Base-by-base conservation (phyloP, 1,140 invertebrate genomes). In the Archivesica marissinica region DNA sequence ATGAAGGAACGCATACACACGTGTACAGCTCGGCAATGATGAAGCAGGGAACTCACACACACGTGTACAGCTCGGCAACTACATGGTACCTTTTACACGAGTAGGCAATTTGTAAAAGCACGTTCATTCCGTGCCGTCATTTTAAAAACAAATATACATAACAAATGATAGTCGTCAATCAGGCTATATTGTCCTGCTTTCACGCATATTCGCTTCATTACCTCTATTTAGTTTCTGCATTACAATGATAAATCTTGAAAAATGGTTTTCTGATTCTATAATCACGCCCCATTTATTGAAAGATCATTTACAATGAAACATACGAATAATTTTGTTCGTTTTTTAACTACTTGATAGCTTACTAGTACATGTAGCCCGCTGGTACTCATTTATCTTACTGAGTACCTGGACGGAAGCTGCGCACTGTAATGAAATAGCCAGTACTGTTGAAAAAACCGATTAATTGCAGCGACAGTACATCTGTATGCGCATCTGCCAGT, bases 401-500 rank as follows among this genome's bases (percentile, higher is more conserved):
- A n/a, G n/a, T n/a, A n/a, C n/a, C n/a, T n/a, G n/a, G n/a, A n/a
- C n/a, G n/a, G n/a, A n/a, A n/a, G n/a, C n/a, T n/a, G n/a, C n/a
- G n/a, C n/a, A n/a, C 9, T 25, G 2, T 28, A 59, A 59, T 23
- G 33, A 59, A 59, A 59, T 28, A 28, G 25, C 23, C 25, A 28
- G 25, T 28, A 59, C 3, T 25, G 33, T 59, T 59, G 33, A 59
- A 28, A 23, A 28, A 28, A 28, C 33, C 25, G 54, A 28, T 59
- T 23, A 28, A 28, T 11, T 28, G 11, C 7, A 23, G 7, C 9
- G 13, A 47, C 2, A n/a, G 38, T 66, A 66, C 77, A 79, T 38
- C 66, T 79, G 77, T 44, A 64, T 28, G 77, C 77, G 77, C 77
- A 79, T 79, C 77, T 79, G 77, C 52, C 44, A 44, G 2, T 7